Percentiles rank a stretch among this genome's conserved stretches.
These are phyloP conservation scores for Pseudorasbora parva DNA, from an alignment of 2,113 vertebrate genomes.

Conservation along the genomic window DNA sequence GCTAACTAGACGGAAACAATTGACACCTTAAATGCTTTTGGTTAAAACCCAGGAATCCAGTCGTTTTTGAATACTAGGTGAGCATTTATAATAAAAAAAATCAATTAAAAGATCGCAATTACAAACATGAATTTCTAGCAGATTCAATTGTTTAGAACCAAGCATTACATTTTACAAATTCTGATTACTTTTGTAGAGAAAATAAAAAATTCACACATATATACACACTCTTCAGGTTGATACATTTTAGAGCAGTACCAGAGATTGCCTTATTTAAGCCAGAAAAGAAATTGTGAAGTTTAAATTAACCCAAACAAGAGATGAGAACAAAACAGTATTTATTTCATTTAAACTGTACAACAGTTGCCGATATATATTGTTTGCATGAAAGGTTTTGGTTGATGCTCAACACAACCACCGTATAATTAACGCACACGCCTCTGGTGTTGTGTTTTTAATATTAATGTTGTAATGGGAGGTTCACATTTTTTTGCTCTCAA, in stretches of 20 bases:
- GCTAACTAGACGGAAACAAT: neutral
- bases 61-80: no score
- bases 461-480: neutral
- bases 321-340: constrained; percentile 56
- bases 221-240: neutral
- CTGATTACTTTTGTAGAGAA: no score
- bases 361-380: constrained; percentile 57
- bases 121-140: no score
- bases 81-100: neutral
- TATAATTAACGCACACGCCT: constrained; percentile 16
- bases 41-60: neutral
- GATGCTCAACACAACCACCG: constrained; percentile 26
- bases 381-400: constrained; percentile 52
- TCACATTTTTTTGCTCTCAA: constrained; percentile 27
- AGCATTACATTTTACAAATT: no score
- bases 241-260: neutral
- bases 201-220: no score
- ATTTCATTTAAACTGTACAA: constrained; percentile 64
- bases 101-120: no score
- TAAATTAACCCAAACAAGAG: neutral
- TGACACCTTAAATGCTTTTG: neutral
- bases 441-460: neutral
- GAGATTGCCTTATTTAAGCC: neutral
- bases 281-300: neutral
- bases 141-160: no score